Percentiles rank a stretch among this genome's conserved stretches.
These are phyloP conservation scores for Apis cerana DNA, from an alignment of 1,140 invertebrate species.

Conservation along the genomic window DNA sequence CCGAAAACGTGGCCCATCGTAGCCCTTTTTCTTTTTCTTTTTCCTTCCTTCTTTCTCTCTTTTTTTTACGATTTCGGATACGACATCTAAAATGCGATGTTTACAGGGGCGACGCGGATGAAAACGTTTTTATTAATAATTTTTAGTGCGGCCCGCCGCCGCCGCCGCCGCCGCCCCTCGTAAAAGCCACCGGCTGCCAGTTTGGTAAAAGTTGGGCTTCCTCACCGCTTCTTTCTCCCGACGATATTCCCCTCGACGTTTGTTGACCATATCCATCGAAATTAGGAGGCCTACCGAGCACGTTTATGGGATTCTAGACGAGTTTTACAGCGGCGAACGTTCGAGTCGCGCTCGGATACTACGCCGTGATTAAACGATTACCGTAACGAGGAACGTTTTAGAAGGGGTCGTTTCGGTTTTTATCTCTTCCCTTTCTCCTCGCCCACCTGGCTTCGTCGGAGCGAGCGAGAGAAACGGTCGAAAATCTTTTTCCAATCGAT, in stretches of 20 bases:
- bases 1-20: background rate
- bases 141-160: constrained; percentile 63
- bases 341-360: background rate
- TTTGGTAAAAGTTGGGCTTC: constrained; percentile 34
- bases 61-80: constrained; percentile 65
- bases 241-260: constrained; percentile 37
- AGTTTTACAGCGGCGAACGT: constrained; percentile 51
- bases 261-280: constrained; percentile 45
- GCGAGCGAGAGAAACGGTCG: too few species aligned
- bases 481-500: too few species aligned
- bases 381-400: constrained; percentile 52
- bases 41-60: too few species aligned
- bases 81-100: constrained; percentile 63
- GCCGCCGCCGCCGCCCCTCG: constrained; percentile 24
- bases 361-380: constrained; percentile 63
- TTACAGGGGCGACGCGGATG: constrained; percentile 64
- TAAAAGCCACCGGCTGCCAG: constrained; percentile 57
- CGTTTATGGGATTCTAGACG: constrained; percentile 54
- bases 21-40: too few species aligned
- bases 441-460: too few species aligned
- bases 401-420: constrained; percentile 48
- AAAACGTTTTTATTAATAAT: constrained; percentile 77
- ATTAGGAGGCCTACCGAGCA: constrained; percentile 51
- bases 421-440: constrained; percentile 21
- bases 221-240: background rate